Conservation (phyloP, 2,888 invertebrate species). For the Acrobasis consociella region DNA sequence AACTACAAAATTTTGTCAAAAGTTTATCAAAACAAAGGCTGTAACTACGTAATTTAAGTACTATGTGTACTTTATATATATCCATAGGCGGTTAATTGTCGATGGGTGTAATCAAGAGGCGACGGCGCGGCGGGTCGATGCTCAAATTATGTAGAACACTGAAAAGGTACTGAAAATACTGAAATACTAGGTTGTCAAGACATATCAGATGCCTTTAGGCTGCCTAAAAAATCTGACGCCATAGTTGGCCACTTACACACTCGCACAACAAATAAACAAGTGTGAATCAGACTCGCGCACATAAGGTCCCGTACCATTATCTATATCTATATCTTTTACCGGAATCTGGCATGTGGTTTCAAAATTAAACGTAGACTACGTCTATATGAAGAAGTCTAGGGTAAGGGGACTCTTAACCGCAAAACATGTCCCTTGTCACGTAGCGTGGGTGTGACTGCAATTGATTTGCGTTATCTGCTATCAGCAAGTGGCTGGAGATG, state of each 20-base stretch:
- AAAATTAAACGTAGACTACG: too few species aligned
- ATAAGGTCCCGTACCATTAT: too few species aligned
- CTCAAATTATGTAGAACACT: background rate
- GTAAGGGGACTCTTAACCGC: constrained; percentile 3
- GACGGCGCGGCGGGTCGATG: constrained; percentile 1
- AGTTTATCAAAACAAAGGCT: background rate
- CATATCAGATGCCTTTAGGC: too few species aligned
- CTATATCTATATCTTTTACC: too few species aligned
- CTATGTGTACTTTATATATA: background rate
- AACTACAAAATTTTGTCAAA: background rate
- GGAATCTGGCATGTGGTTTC: too few species aligned
- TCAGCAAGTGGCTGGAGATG: constrained; percentile 6
- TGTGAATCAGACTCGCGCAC: too few species aligned
- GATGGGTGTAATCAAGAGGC: constrained; percentile 13
- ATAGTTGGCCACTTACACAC: too few species aligned
- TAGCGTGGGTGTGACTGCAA: constrained; percentile 1
- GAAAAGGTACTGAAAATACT: background rate
- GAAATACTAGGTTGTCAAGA: too few species aligned
- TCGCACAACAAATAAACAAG: too few species aligned
- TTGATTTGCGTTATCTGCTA: constrained; percentile 16
- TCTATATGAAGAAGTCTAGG: too few species aligned
- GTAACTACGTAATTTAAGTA: background rate
- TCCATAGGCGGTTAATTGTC: constrained; percentile 1
- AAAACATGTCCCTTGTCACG: background rate
- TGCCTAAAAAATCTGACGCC: too few species aligned